Percentiles rank a stretch among this genome's conserved stretches.
Evolutionary conservation across 2,113 vertebrate genomes (phyloP).

Genomic region (Struthio camelus): DNA sequence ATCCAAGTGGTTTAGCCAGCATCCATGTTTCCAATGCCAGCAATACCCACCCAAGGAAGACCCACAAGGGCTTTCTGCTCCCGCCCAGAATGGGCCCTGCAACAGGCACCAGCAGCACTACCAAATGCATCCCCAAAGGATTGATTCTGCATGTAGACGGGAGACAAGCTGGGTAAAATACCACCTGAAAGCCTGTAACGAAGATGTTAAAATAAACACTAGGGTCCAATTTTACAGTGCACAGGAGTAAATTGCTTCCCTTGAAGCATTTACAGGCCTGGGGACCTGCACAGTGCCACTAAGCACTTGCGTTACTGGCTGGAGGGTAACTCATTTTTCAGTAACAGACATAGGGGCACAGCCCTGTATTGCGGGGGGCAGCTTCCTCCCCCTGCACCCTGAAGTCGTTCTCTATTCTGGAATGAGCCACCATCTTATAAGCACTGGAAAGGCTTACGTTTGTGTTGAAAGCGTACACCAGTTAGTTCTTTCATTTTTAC

Average conservation of each 20-base stretch:
- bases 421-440: background rate
- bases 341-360: background rate
- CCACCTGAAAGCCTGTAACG: background rate
- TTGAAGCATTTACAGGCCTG: background rate
- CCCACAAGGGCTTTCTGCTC: background rate
- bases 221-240: background rate
- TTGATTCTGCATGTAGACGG: background rate
- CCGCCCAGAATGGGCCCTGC: background rate
- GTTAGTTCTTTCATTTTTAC: background rate
- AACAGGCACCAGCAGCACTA: background rate
- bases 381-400: background rate
- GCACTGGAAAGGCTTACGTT: background rate
- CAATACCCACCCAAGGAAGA: background rate
- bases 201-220: background rate
- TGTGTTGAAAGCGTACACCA: background rate
- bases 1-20: background rate
- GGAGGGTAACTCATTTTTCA: background rate
- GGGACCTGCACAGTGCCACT: background rate
- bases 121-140: background rate
- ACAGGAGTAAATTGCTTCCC: background rate
- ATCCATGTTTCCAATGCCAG: background rate
- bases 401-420: background rate
- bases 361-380: accelerated
- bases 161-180: background rate
- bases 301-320: background rate